These are phyloP conservation scores for Hystrix brachyura DNA, from an alignment of 2,113 vertebrate genomes.

Conservation along the genomic window DNA sequence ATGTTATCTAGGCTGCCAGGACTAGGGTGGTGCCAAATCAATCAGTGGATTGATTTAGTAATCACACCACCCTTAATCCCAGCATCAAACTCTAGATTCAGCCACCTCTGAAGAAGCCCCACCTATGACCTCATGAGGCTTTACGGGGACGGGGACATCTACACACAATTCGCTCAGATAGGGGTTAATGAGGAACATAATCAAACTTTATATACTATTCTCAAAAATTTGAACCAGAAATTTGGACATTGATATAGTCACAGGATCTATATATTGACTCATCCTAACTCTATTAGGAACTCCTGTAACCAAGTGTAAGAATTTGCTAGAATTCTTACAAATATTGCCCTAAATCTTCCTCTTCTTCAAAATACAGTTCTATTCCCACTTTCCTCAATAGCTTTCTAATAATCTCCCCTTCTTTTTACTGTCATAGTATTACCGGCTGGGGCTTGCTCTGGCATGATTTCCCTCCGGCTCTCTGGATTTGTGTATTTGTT, in stretches of 20 bases:
- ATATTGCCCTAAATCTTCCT: not conserved
- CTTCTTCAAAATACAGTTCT: slow-evolving; percentile 31
- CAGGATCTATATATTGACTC: not conserved
- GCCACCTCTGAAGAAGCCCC: no score
- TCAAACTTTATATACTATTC: not conserved
- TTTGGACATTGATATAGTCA: not conserved
- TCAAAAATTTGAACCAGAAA: slow-evolving; percentile 22
- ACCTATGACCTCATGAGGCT: no score
- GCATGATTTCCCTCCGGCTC: not conserved
- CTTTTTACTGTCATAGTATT: not conserved
- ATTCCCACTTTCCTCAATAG: not conserved
- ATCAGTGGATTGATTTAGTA: no score
- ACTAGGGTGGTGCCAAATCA: no score
- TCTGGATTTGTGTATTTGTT: not conserved
- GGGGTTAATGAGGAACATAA: slow-evolving; percentile 21
- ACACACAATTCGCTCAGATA: no score
- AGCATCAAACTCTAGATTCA: no score
- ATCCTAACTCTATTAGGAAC: not conserved
- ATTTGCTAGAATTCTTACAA: slow-evolving; percentile 50
- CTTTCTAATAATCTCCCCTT: not conserved
- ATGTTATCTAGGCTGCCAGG: no score
- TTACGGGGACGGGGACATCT: no score
- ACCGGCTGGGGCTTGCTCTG: not conserved
- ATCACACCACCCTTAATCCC: no score
- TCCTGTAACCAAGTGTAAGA: not conserved